These are phyloP conservation scores for Halocynthia aurantium DNA, from an alignment of 23 tunicate genomes.

Conservation along the genomic window DNA sequence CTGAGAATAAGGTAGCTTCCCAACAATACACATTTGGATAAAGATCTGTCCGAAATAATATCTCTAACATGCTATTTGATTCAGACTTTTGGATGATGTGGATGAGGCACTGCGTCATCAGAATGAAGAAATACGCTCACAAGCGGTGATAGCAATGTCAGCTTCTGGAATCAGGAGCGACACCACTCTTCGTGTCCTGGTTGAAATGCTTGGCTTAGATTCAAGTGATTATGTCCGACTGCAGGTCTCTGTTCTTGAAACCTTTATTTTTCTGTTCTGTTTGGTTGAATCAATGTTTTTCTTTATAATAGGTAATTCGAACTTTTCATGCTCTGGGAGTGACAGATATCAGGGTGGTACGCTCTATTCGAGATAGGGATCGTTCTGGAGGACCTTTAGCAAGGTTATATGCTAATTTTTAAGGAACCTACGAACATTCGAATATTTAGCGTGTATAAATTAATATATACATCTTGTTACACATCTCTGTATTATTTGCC, in stretches of 20 bases:
- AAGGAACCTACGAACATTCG: neutral
- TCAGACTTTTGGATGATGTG: slow-evolving; percentile 61
- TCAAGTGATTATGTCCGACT: slow-evolving; percentile 84
- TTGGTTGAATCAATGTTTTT: neutral
- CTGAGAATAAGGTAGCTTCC: slow-evolving; percentile 42
- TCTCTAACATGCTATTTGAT: neutral
- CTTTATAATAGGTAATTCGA: slow-evolving; percentile 40
- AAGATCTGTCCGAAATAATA: too few species aligned
- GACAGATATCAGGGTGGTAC: slow-evolving; percentile 69
- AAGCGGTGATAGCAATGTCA: slow-evolving; percentile 85
- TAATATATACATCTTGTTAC: neutral
- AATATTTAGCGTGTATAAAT: too few species aligned
- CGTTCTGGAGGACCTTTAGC: slow-evolving; percentile 58
- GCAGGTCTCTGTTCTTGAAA: slow-evolving; percentile 30
- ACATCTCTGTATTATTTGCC: neutral
- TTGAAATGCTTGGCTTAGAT: slow-evolving; percentile 85
- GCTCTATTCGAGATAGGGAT: slow-evolving; percentile 76
- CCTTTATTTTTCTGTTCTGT: neutral
- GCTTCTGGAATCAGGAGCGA: slow-evolving; percentile 70
- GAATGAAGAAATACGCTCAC: slow-evolving; percentile 65
- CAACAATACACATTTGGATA: too few species aligned
- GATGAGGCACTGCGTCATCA: slow-evolving; percentile 29
- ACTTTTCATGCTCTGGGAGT: slow-evolving; percentile 66
- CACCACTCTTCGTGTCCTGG: slow-evolving; percentile 54
- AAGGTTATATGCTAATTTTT: slow-evolving; percentile 28